Conservation (phyloP, 2,888 invertebrate genomes). For the Lasioglossum zephyrum region DNA sequence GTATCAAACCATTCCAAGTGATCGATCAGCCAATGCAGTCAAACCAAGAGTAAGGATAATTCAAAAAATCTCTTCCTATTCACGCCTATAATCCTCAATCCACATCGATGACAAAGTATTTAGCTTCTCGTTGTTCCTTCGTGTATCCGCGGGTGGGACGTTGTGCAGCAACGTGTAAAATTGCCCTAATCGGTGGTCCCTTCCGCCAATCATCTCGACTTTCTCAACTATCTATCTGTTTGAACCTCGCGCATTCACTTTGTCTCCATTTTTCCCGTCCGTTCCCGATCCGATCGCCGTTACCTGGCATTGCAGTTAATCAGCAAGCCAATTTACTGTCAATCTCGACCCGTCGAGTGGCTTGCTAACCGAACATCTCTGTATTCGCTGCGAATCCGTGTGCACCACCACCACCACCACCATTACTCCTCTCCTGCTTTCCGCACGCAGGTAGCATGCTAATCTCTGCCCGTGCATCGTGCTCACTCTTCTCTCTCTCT, state of each 20-base stretch:
- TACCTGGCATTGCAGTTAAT: constrained; percentile 68
- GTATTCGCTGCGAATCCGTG: constrained; percentile 49
- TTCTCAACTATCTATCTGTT: neutral
- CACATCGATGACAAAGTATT: neutral
- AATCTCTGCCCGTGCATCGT: constrained; percentile 36
- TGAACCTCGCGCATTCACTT: neutral
- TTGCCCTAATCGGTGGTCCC: constrained; percentile 18
- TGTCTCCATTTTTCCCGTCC: constrained; percentile 33
- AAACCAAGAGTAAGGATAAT: neutral
- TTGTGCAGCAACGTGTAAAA: constrained; percentile 1
- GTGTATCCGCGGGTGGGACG: constrained; percentile 1
- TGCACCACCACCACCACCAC: constrained; percentile 20
- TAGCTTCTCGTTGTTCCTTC: neutral
- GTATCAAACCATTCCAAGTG: neutral
- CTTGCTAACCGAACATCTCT: constrained; percentile 61
- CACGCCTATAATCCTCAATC: neutral
- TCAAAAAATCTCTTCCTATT: neutral
- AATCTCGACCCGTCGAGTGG: constrained; percentile 68
- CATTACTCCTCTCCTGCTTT: constrained; percentile 48
- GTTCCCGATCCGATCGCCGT: constrained; percentile 35
- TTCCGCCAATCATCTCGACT: neutral
- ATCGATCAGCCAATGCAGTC: neutral
- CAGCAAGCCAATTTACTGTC: constrained; percentile 70
- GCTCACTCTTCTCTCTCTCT: neutral
- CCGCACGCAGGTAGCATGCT: constrained; percentile 63